A percentile compares a stretch with the other conserved stretches of the same genome.
These are phyloP conservation scores for Apaloderma vittatum DNA, from an alignment of 2,113 vertebrate genomes.

Conservation along the genomic window DNA sequence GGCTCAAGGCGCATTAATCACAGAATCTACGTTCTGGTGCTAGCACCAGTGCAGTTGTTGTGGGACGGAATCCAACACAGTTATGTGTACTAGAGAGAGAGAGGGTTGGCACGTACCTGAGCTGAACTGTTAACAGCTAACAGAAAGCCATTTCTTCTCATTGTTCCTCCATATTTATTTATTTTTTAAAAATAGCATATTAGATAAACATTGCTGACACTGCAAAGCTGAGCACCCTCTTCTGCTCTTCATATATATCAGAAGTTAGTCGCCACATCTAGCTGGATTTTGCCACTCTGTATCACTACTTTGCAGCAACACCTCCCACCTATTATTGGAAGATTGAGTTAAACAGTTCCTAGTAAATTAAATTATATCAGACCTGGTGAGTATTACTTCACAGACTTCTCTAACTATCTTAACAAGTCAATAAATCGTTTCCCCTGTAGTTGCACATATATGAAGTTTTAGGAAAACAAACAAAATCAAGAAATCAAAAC, in stretches of 20 bases:
- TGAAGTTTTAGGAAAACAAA: not conserved
- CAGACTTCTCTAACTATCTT: not conserved
- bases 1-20: not conserved
- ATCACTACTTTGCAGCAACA: not conserved
- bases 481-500: not conserved
- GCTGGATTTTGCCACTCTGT: not conserved
- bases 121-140: not conserved
- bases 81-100: not conserved
- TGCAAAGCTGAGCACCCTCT: not conserved
- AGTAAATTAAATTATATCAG: not conserved
- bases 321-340: not conserved
- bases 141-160: not conserved
- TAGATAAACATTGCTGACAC: not conserved
- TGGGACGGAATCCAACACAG: not conserved
- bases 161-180: not conserved
- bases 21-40: not conserved
- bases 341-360: not conserved
- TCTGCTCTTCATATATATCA: not conserved
- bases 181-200: not conserved
- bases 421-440: not conserved
- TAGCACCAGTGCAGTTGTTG: not conserved
- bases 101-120: rapidly evolving
- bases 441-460: not conserved
- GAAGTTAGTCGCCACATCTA: not conserved
- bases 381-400: not conserved